Conservation (phyloP, 2,888 invertebrate species). For the Pheosia tremula region DNA sequence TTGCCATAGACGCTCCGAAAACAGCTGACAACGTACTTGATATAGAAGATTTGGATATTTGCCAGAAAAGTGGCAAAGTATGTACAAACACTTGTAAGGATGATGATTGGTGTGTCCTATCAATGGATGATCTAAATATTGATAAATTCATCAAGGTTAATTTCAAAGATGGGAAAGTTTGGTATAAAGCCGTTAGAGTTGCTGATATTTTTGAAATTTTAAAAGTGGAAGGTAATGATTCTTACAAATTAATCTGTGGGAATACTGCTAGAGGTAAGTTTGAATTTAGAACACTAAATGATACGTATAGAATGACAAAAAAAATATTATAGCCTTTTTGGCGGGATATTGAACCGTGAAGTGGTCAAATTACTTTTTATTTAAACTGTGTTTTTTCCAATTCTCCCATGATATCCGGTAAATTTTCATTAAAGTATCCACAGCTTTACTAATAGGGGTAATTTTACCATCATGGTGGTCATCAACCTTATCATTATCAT, state of each 20-base stretch:
- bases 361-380: no score
- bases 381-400: no score
- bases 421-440: no score
- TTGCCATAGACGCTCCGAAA: slow-evolving; percentile 85
- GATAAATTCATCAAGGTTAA: slow-evolving; percentile 53
- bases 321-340: no score
- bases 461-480: no score
- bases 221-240: slow-evolving; percentile 58
- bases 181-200: slow-evolving; percentile 79
- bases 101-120: slow-evolving; percentile 52
- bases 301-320: no score
- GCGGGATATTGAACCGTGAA: no score
- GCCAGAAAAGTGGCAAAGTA: slow-evolving; percentile 39
- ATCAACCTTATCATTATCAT: no score
- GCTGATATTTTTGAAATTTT: slow-evolving; percentile 82
- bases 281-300: not conserved
- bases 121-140: slow-evolving; percentile 31
- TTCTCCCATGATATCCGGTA: no score
- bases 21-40: slow-evolving; percentile 69
- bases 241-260: slow-evolving; percentile 87
- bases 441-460: no score
- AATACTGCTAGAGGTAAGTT: slow-evolving; percentile 87
- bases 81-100: slow-evolving; percentile 59
- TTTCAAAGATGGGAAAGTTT: slow-evolving; percentile 63
- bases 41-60: slow-evolving; percentile 66